A percentile compares a stretch with the other conserved stretches of the same genome.
These are phyloP conservation scores for Poecilia gillii DNA, from an alignment of 2,797 vertebrate genomes.

Conservation along the genomic window DNA sequence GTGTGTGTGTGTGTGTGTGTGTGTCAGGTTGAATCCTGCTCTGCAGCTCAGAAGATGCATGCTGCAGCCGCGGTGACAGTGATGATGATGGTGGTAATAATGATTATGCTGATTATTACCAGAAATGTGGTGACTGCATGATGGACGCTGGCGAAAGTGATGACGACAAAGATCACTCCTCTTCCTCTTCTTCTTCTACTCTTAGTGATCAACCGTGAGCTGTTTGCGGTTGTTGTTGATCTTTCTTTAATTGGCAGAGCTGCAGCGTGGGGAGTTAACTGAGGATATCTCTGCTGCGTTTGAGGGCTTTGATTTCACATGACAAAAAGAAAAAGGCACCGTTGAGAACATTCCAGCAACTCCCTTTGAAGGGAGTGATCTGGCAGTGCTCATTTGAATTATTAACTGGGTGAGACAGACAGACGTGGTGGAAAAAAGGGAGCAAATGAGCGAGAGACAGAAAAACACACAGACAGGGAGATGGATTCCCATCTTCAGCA, in stretches of 20 bases:
- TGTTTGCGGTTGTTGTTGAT: conserved; percentile 57
- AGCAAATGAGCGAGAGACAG: conserved; percentile 45
- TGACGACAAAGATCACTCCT: conserved; percentile 56
- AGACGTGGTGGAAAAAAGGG: conserved; percentile 23
- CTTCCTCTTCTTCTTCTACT: conserved; percentile 14
- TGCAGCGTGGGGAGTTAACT: conserved; percentile 53
- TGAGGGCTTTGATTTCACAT: conserved; percentile 74
- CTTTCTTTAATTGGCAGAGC: conserved; percentile 66
- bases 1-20: no score
- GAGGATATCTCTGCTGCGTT: conserved; percentile 56
- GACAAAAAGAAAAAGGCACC: conserved; percentile 71
- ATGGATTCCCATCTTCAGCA: conserved; percentile 45
- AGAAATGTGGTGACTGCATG: conserved; percentile 55
- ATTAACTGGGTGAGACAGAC: conserved; percentile 71
- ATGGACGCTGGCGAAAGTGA: conserved; percentile 48
- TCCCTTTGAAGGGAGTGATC: conserved; percentile 75
- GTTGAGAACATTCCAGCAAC: conserved; percentile 70
- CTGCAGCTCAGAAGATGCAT: conserved; percentile 40
- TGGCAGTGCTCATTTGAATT: conserved; percentile 77
- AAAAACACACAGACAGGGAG: conserved; percentile 47
- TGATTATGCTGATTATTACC: conserved; percentile 66
- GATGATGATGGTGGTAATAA: conserved; percentile 65
- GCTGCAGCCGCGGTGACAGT: conserved; percentile 51
- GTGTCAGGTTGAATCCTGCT: conserved; percentile 21
- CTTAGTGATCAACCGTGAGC: conserved; percentile 50